Percentiles rank a stretch among this genome's conserved stretches.
phyloP scores from a whole-genome alignment of 2,113 vertebrate species.

The Prunella fulvescens region DNA sequence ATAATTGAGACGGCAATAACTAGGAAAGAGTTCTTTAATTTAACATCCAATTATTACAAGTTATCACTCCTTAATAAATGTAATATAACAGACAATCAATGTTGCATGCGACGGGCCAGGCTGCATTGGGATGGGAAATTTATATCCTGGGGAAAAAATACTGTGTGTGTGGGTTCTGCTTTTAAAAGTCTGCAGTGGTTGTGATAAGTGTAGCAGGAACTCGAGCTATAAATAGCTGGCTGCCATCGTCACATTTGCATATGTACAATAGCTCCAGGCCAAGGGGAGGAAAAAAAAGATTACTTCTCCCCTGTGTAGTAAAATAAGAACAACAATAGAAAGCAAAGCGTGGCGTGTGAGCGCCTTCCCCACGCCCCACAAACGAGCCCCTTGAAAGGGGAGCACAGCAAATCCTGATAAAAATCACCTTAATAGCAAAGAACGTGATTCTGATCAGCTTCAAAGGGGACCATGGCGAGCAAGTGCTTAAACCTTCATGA shows the following conservation, averaged over 20 bases:
- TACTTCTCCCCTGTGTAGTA: conserved; percentile 58
- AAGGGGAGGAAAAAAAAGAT: conserved; percentile 51
- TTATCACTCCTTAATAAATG: conserved; percentile 99
- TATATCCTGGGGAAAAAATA: conserved; percentile 77
- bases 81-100: conserved; percentile 99
- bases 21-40: conserved; percentile 98
- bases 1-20: conserved; percentile 99
- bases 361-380: neutral
- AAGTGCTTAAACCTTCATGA: neutral
- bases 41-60: conserved; percentile 99
- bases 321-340: conserved; percentile 56
- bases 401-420: conserved; percentile 41
- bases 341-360: conserved; percentile 41
- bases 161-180: conserved; percentile 56
- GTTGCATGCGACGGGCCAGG: conserved; percentile 91
- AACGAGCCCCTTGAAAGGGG: conserved; percentile 11
- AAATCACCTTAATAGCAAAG: conserved; percentile 45
- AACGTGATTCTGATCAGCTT: conserved; percentile 45
- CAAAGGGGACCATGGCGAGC: neutral
- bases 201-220: conserved; percentile 75
- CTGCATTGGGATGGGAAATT: conserved; percentile 81
- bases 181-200: conserved; percentile 73
- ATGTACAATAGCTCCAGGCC: conserved; percentile 78
- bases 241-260: conserved; percentile 75
- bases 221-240: conserved; percentile 77